Conservation (phyloP, 37 sponge, comb jelly and placozoan species). For the Beroe ovata region DNA sequence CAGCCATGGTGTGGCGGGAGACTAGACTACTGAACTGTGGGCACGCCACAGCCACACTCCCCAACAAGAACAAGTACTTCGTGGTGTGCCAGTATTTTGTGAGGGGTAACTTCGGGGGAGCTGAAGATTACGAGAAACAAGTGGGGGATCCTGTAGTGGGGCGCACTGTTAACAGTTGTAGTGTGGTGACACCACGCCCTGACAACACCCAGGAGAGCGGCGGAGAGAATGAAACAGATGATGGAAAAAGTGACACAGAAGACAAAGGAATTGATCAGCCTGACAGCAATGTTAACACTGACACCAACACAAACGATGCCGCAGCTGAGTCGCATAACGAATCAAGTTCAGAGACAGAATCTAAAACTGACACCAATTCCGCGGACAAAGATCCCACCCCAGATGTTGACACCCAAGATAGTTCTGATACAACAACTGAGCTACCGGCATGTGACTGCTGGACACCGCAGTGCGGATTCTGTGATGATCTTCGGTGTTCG, state of each 20-base stretch:
- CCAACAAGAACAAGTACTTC: constrained; percentile 12
- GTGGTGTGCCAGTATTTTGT: constrained; percentile 55
- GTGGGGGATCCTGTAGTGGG: not conserved
- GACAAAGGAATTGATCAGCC: not conserved
- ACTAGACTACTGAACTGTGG: constrained; percentile 45
- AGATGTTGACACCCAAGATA: not conserved
- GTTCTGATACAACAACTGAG: not conserved
- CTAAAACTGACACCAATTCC: not conserved
- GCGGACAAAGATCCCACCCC: not conserved
- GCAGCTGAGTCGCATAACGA: not conserved
- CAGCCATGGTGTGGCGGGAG: constrained; percentile 29
- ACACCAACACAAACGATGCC: not conserved
- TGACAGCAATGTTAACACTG: not conserved
- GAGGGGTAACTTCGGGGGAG: not conserved
- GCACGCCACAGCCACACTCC: not conserved
- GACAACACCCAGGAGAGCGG: not conserved
- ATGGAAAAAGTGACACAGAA: not conserved
- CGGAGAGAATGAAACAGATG: not conserved
- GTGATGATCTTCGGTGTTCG: not conserved
- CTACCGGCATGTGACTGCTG: not conserved
- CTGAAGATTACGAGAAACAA: not conserved
- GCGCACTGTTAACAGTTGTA: not conserved
- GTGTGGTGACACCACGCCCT: no score
- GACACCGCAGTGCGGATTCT: not conserved
- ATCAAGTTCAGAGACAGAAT: not conserved